These are phyloP conservation scores for Fratercula arctica DNA, from an alignment of 2,797 vertebrate species.

Conservation along the genomic window DNA sequence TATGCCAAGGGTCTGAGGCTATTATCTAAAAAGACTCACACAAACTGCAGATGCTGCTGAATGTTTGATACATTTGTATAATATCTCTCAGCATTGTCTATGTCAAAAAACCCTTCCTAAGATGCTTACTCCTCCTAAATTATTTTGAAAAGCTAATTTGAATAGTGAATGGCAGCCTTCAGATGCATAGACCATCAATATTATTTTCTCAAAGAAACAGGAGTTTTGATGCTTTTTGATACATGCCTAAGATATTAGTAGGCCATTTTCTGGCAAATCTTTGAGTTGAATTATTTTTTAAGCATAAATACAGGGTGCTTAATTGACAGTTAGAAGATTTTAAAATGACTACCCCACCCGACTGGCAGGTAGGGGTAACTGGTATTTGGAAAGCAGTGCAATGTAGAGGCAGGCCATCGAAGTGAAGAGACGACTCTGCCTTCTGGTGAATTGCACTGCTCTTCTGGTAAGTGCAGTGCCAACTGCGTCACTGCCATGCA, in stretches of 20 bases:
- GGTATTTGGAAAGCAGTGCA: background rate
- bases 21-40: background rate
- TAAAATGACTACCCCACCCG: background rate
- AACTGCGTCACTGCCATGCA: background rate
- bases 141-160: background rate
- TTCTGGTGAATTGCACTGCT: no score
- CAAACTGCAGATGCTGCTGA: background rate
- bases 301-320: background rate
- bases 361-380: background rate
- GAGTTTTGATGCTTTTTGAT: background rate
- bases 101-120: background rate
- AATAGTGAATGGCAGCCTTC: background rate
- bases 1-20: background rate
- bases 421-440: background rate
- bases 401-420: no score
- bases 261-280: background rate
- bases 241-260: background rate
- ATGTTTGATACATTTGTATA: background rate
- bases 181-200: background rate
- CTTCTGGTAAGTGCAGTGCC: background rate
- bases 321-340: background rate
- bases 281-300: background rate
- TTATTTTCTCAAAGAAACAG: background rate
- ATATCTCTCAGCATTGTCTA: background rate
- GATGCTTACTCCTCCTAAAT: background rate